Percentiles rank a stretch among this genome's conserved stretches.
These are phyloP conservation scores for Cossypha polioptera DNA, from an alignment of 2,797 vertebrate genomes.

Conservation along the genomic window DNA sequence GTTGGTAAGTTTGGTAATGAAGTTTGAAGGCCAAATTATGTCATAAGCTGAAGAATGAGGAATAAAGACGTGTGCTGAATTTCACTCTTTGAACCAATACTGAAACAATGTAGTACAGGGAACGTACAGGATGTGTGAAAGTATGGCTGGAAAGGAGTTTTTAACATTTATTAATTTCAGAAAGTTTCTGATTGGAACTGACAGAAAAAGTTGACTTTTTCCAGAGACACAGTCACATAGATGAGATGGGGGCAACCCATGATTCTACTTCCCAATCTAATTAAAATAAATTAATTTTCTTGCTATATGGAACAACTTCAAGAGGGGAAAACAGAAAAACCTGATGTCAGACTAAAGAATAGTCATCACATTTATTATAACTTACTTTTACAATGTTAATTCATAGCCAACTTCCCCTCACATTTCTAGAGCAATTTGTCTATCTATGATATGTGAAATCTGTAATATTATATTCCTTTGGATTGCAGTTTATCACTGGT, in stretches of 20 bases:
- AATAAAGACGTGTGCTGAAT: not conserved
- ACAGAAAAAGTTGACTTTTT: not conserved
- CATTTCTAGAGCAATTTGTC: not conserved
- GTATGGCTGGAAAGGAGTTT: not conserved
- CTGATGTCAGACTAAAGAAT: not conserved
- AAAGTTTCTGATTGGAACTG: not conserved
- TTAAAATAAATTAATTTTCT: not conserved
- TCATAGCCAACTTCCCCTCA: not conserved
- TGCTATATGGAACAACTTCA: not conserved
- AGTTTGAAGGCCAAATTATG: not conserved
- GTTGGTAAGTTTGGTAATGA: not conserved
- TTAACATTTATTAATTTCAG: not conserved
- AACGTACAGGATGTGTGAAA: fast-evolving
- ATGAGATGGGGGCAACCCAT: not conserved
- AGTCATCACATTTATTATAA: not conserved
- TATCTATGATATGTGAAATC: not conserved
- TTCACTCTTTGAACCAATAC: not conserved
- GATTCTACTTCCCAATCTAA: not conserved
- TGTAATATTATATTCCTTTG: not conserved
- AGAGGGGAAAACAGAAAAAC: not conserved
- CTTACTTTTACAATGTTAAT: not conserved
- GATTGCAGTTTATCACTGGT: not conserved
- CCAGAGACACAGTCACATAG: fast-evolving
- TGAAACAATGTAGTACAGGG: not conserved
- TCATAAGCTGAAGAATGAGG: not conserved